A percentile compares a stretch with the other conserved stretches of the same genome.
phyloP scores from a whole-genome alignment of 1,140 invertebrate species.

The Vollenhovia emeryi region DNA sequence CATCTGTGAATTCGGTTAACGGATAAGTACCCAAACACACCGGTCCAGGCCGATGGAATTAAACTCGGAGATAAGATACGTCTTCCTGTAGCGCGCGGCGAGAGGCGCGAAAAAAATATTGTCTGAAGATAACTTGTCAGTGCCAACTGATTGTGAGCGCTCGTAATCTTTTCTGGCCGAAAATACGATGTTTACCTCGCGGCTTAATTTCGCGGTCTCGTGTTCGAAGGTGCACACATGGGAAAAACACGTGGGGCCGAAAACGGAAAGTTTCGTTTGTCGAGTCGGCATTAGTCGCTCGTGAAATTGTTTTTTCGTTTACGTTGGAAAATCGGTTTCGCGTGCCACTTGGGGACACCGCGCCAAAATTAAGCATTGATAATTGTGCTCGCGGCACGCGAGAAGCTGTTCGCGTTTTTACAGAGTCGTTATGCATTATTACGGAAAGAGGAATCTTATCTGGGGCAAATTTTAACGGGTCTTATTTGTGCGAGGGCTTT shows the following conservation, averaged over 20 bases:
- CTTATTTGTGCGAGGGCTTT: not conserved
- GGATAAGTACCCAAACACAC: not conserved
- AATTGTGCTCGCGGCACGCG: not conserved
- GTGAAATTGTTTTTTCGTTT: not conserved
- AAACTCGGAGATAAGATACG: slow-evolving; percentile 30
- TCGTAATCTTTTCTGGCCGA: not conserved
- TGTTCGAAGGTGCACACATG: not conserved
- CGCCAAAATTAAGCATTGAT: not conserved
- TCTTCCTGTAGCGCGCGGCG: not conserved
- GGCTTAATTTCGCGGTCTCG: not conserved
- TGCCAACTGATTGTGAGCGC: too few species aligned
- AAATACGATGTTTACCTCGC: not conserved
- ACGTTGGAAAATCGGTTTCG: not conserved
- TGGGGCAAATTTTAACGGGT: not conserved
- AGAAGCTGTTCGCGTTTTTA: not conserved
- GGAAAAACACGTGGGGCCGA: too few species aligned
- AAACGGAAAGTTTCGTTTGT: not conserved
- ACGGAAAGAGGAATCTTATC: not conserved
- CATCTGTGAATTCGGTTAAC: not conserved
- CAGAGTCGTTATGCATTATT: not conserved
- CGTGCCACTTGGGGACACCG: not conserved
- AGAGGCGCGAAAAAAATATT: not conserved
- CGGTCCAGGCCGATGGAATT: not conserved
- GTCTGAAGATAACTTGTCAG: slow-evolving; percentile 11
- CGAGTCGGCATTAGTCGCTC: not conserved